Evolutionary conservation across 2,888 invertebrate genomes (phyloP).

Genomic region (Apeira syringaria): DNA sequence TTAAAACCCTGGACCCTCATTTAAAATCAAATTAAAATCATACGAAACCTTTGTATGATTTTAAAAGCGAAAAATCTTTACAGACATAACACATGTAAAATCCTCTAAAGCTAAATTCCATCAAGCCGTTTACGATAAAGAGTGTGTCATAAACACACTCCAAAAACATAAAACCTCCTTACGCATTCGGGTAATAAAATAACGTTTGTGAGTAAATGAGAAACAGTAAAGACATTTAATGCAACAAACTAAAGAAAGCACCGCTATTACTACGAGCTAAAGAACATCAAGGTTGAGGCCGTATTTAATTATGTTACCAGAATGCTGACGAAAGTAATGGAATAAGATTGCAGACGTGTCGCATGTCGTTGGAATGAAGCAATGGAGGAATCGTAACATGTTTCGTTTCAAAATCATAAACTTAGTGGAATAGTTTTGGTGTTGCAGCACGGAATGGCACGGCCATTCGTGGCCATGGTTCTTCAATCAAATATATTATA

Average conservation of each 20-base stretch:
- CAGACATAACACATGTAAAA: too few species aligned
- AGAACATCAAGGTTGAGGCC: background rate
- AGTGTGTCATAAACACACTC: too few species aligned
- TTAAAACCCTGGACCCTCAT: too few species aligned
- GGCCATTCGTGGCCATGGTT: too few species aligned
- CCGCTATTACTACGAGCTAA: background rate
- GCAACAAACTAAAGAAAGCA: background rate
- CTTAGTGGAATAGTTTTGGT: slow-evolving; percentile 40
- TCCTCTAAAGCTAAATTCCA: too few species aligned
- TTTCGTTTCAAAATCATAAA: slow-evolving; percentile 50
- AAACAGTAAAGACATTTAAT: slow-evolving; percentile 14
- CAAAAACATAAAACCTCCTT: too few species aligned
- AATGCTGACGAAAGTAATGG: slow-evolving; percentile 1
- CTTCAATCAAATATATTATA: too few species aligned
- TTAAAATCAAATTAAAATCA: too few species aligned
- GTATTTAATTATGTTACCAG: slow-evolving; percentile 2
- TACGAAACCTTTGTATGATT: too few species aligned
- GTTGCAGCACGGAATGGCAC: slow-evolving; percentile 53
- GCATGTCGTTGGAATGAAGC: slow-evolving; percentile 23
- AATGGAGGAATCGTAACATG: slow-evolving; percentile 47
- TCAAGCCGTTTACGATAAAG: too few species aligned
- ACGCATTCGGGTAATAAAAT: too few species aligned
- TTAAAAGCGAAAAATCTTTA: too few species aligned
- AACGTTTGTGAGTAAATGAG: slow-evolving; percentile 30
- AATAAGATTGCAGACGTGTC: background rate